A percentile compares a stretch with the other conserved stretches of the same genome.
These are phyloP conservation scores for Eidolon dupreanum DNA, from an alignment of 2,797 vertebrate species.

Conservation along the genomic window DNA sequence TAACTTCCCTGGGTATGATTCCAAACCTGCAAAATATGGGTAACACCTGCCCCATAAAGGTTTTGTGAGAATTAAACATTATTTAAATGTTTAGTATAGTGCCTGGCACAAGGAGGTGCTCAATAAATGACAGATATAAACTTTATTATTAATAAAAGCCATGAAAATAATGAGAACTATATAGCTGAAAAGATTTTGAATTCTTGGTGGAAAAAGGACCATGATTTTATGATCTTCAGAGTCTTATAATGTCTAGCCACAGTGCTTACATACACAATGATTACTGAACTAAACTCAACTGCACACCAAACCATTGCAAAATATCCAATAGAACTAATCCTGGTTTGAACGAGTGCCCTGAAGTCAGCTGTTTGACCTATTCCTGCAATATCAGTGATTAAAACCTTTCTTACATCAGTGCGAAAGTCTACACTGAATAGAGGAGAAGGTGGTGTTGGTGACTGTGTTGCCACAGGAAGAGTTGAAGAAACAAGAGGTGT, in stretches of 20 bases:
- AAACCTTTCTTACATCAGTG: slow-evolving; percentile 89
- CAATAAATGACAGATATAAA: slow-evolving; percentile 53
- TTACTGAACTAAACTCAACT: slow-evolving; percentile 3
- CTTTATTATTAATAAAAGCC: neutral
- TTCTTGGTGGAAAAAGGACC: slow-evolving; percentile 32
- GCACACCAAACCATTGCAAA: slow-evolving; percentile 24
- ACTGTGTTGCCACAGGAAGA: slow-evolving; percentile 88
- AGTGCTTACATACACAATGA: neutral
- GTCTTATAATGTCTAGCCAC: neutral
- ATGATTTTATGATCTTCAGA: neutral
- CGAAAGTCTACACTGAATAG: slow-evolving; percentile 95
- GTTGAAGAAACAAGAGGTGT: slow-evolving; percentile 89
- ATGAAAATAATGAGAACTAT: slow-evolving; percentile 32
- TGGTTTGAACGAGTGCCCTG: neutral
- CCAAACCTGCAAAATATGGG: neutral
- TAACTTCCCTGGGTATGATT: slow-evolving; percentile 52
- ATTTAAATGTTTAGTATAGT: slow-evolving; percentile 24
- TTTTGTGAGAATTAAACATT: slow-evolving; percentile 68
- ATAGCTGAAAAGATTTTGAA: slow-evolving; percentile 36
- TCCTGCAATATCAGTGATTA: neutral
- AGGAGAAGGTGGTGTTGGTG: slow-evolving; percentile 93
- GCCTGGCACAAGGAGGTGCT: slow-evolving; percentile 41
- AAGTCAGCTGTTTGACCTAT: neutral
- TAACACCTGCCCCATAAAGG: slow-evolving; percentile 49
- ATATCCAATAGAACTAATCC: neutral